phyloP scores from a whole-genome alignment of 2,113 vertebrate genomes.

The Alouatta palliata region DNA sequence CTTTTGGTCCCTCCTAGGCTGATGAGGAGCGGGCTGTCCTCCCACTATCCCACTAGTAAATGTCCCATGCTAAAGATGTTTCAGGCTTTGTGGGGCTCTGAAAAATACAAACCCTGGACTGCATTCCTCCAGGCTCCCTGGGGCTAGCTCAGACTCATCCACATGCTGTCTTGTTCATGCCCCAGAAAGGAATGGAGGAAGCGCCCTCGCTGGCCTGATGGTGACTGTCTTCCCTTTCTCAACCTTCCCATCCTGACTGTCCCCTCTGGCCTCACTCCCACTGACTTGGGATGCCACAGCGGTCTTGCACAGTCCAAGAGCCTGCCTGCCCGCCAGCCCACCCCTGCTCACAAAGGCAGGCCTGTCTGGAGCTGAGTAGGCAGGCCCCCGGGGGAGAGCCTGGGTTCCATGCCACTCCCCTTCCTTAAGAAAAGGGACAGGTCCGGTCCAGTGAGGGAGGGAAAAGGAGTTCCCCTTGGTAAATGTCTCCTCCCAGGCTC shows the following conservation, averaged over 20 bases:
- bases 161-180: background rate
- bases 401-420: background rate
- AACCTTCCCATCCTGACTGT: background rate
- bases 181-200: background rate
- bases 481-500: background rate
- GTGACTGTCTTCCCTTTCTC: background rate
- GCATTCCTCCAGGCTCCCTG: background rate
- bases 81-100: background rate
- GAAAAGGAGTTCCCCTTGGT: background rate
- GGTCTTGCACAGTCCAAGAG: background rate
- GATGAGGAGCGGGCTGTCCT: background rate
- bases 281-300: background rate
- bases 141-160: background rate
- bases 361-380: slow-evolving; percentile 12
- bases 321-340: background rate
- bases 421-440: slow-evolving; percentile 5
- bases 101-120: background rate
- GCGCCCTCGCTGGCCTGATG: background rate
- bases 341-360: slow-evolving; percentile 50
- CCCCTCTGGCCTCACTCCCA: slow-evolving; percentile 25
- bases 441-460: background rate
- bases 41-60: background rate
- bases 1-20: background rate
- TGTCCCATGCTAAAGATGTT: rapidly evolving
- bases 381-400: background rate